Evolutionary conservation across 2,113 vertebrate genomes (phyloP), one percentile per base, ranked within the genome.

Genomic region (Megaleporinus macrocephalus): DNA sequence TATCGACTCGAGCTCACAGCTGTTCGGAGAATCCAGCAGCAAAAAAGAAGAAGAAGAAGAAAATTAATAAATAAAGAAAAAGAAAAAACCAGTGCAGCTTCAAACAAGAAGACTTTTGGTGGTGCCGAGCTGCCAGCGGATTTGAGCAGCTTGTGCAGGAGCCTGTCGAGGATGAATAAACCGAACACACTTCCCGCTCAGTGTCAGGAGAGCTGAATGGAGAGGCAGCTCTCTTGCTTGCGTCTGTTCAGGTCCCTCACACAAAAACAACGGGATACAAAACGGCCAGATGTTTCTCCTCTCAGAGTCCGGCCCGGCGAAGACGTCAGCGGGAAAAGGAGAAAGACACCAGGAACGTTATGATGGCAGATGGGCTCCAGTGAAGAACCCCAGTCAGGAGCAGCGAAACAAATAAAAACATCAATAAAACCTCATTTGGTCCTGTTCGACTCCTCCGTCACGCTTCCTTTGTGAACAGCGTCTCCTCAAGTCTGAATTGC

Each of bases 211-310:
- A 10, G 6, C 57, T 61, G n/a, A 61, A 57, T 12, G 57, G 20
- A n/a, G 55, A 57, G 27, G 27, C 26, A 13, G 27, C 15, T 22
- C 4, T 18, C 4, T 11, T 36, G 30, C 30, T 33, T 22, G 1
- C 13, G 36, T 11, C 36, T n/a, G 22, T 61, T 61, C 14, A 61
- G n/a, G 1, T 22, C 9, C 36, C 33, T 3, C 66, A 47, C 26
- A 5, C 53, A 57, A 57, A 57, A 20, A 22, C 53, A 57, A 15
- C 9, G 20, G 22, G 4, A 36, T 14, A 73, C 68, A 72, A 61
- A 80, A 69, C 71, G n/a, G 59, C 51, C 79, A 81, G 79, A 81
- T 74, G 79, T 81, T 71, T 74, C 59, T 51, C 4, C 11, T 66
- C 59, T 81, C 27, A n/a, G n/a, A 61, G 18, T 20, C 30, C 65